Evolutionary conservation across 2,113 vertebrate species (phyloP).

Genomic region (Chitala chitala): DNA sequence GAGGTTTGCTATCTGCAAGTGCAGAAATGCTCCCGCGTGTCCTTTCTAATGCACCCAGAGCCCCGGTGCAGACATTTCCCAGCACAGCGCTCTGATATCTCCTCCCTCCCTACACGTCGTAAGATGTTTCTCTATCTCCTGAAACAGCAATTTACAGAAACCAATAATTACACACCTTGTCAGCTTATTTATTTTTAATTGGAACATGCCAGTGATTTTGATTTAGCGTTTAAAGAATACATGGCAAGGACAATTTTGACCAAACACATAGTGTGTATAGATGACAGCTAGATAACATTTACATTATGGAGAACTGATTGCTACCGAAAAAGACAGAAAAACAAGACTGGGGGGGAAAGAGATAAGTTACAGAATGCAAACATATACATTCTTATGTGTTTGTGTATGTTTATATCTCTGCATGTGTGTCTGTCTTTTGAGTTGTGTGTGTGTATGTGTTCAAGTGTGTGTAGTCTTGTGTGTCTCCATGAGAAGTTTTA

Average conservation of each 20-base stretch:
- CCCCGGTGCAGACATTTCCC: not conserved
- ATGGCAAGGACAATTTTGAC: not conserved
- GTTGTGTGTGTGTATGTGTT: too few relatives aligned
- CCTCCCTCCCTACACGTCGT: not conserved
- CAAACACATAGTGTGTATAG: not conserved
- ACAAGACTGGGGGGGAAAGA: too few relatives aligned
- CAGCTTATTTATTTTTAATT: slow-evolving; percentile 11
- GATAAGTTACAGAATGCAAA: not conserved
- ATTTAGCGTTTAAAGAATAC: not conserved
- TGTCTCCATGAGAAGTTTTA: too few relatives aligned
- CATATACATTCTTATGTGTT: not conserved
- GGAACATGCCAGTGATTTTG: not conserved
- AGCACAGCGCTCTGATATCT: not conserved
- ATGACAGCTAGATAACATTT: not conserved
- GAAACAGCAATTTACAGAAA: not conserved
- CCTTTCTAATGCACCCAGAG: slow-evolving; percentile 14
- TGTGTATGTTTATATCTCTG: too few relatives aligned
- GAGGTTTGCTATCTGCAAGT: not conserved
- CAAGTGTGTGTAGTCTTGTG: too few relatives aligned
- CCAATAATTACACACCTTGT: not conserved
- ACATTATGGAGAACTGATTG: too few relatives aligned
- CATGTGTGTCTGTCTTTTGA: too few relatives aligned
- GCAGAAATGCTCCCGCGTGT: not conserved
- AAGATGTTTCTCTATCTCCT: slow-evolving; percentile 1
- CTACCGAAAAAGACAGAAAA: too few relatives aligned